Conservation (phyloP, 2,888 invertebrate species). For the Amphimallon solstitiale region DNA sequence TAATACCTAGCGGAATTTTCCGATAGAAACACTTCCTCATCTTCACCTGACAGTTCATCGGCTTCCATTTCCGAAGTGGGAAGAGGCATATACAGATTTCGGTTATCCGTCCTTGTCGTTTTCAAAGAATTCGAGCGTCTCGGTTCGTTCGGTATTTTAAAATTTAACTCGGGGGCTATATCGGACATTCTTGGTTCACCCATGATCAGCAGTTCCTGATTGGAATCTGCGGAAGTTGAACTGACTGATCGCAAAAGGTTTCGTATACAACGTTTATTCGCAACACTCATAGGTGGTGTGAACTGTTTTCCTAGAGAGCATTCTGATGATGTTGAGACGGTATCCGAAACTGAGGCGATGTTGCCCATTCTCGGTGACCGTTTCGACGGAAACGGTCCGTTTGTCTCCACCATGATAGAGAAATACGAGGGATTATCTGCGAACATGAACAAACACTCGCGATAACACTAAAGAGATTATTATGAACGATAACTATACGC, state of each 20-base stretch:
- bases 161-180: constrained; percentile 68
- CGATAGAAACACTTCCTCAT: constrained; percentile 72
- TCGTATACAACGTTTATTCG: constrained; percentile 59
- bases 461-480: constrained; percentile 37
- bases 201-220: constrained; percentile 73
- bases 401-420: constrained; percentile 68
- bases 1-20: constrained; percentile 66
- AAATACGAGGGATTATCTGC: constrained; percentile 85
- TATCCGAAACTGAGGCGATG: constrained; percentile 43
- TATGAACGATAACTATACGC: constrained; percentile 27
- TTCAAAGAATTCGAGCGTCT: constrained; percentile 54
- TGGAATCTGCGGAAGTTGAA: constrained; percentile 69
- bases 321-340: constrained; percentile 49
- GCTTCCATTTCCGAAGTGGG: constrained; percentile 57
- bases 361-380: constrained; percentile 46
- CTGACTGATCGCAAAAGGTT: constrained; percentile 73
- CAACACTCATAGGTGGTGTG: constrained; percentile 51
- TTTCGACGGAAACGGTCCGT: constrained; percentile 43
- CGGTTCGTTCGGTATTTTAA: constrained; percentile 59
- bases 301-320: constrained; percentile 52
- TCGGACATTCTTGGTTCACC: constrained; percentile 78
- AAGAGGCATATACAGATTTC: constrained; percentile 55
- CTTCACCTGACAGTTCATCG: constrained; percentile 42
- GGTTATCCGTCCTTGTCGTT: constrained; percentile 45
- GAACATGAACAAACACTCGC: constrained; percentile 56